Evolutionary conservation across 2,797 vertebrate genomes (phyloP).

Genomic region (Smutsia temminckii): DNA sequence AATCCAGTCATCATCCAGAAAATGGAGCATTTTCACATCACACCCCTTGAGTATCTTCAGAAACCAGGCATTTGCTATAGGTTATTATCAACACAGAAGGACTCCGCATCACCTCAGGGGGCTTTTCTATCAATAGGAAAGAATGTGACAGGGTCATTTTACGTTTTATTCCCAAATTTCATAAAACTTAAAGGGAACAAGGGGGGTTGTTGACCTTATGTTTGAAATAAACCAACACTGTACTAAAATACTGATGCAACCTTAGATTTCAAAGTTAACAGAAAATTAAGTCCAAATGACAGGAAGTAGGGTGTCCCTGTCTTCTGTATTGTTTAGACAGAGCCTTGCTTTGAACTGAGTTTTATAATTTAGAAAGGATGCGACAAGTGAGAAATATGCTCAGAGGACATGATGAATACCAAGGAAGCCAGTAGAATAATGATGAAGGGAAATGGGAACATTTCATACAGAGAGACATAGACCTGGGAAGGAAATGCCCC

Average conservation of each 20-base stretch:
- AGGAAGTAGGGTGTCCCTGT: neutral
- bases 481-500: neutral
- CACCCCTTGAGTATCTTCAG: neutral
- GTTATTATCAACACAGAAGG: neutral
- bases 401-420: neutral
- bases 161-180: neutral
- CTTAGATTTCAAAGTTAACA: neutral
- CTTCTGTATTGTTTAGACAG: neutral
- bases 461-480: neutral
- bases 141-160: neutral
- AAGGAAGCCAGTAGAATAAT: neutral
- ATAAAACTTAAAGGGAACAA: neutral
- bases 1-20: neutral
- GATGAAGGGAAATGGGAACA: neutral
- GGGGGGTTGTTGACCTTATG: neutral
- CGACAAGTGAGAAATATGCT: neutral
- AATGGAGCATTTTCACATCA: neutral
- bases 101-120: neutral
- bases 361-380: slow-evolving; percentile 35
- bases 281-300: slow-evolving; percentile 42
- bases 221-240: slow-evolving; percentile 14
- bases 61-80: neutral
- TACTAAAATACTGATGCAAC: slow-evolving; percentile 36
- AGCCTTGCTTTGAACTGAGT: slow-evolving; percentile 37
- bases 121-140: neutral